phyloP scores from a whole-genome alignment of 2,888 invertebrate species.

The Lepidochrysops patricia region DNA sequence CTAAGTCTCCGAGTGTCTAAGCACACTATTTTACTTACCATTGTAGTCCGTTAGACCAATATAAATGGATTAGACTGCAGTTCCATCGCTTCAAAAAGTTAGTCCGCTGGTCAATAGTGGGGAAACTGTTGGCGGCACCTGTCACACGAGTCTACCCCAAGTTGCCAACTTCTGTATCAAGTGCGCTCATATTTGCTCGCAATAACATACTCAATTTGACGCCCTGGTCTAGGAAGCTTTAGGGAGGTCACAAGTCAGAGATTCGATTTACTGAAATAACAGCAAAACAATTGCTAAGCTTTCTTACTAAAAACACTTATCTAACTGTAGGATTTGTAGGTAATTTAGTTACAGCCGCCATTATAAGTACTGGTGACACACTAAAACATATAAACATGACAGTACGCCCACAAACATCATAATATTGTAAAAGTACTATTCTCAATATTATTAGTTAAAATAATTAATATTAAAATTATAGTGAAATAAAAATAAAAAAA shows the following conservation, averaged over 20 bases:
- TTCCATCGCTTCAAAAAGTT: slow-evolving; percentile 7
- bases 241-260: neutral
- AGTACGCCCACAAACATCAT: too few species aligned
- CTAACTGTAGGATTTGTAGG: too few species aligned
- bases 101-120: slow-evolving; percentile 2
- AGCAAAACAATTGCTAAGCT: neutral
- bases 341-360: too few species aligned
- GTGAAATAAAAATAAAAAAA: too few species aligned
- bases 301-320: too few species aligned
- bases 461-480: too few species aligned
- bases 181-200: neutral
- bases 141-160: slow-evolving; percentile 49
- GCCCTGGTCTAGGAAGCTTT: neutral
- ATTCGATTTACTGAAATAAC: neutral
- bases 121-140: slow-evolving; percentile 36
- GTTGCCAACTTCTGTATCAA: slow-evolving; percentile 32
- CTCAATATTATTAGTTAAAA: too few species aligned
- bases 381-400: too few species aligned
- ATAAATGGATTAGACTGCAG: neutral
- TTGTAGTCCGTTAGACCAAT: neutral
- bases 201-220: slow-evolving; percentile 1
- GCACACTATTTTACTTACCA: neutral
- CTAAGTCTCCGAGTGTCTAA: neutral
- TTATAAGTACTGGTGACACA: too few species aligned
- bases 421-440: too few species aligned